Evolutionary conservation across 1,140 invertebrate genomes (phyloP).

Genomic region (Marisa cornuarietis): DNA sequence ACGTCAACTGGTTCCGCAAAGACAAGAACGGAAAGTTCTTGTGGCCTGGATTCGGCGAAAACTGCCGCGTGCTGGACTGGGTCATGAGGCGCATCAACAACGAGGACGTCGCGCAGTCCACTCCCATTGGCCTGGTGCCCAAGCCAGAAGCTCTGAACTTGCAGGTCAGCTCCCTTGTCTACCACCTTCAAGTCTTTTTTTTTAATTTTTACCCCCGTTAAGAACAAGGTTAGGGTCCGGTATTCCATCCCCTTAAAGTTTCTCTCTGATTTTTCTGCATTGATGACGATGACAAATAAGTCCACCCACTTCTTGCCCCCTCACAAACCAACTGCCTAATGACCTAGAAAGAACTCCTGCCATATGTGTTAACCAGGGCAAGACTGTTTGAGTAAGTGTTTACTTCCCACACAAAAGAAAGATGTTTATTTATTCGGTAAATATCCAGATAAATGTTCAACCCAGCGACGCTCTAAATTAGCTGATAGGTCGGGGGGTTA

Average conservation of each 20-base stretch:
- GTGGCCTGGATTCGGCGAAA: slow-evolving; percentile 99
- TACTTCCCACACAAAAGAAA: too few species aligned
- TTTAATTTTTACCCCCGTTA: not conserved
- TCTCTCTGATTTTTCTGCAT: not conserved
- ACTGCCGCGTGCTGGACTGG: slow-evolving; percentile 95
- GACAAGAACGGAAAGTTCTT: slow-evolving; percentile 83
- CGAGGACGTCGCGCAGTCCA: slow-evolving; percentile 67
- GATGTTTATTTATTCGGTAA: too few species aligned
- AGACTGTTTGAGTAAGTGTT: too few species aligned
- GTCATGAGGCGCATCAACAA: slow-evolving; percentile 84
- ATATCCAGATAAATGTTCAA: too few species aligned
- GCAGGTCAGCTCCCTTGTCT: slow-evolving; percentile 12
- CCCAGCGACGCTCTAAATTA: too few species aligned
- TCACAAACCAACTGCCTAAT: too few species aligned
- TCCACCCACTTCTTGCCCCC: too few species aligned
- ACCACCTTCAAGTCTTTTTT: not conserved
- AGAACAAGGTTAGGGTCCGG: not conserved
- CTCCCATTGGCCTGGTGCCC: slow-evolving; percentile 63
- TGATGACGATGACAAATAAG: too few species aligned
- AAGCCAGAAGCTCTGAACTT: slow-evolving; percentile 52
- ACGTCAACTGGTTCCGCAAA: slow-evolving; percentile 99
- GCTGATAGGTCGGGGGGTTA: too few species aligned
- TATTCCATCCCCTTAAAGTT: not conserved
- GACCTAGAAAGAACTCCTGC: too few species aligned
- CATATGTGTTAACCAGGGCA: too few species aligned